Conservation (phyloP, 2,888 invertebrate species). For the Synergus laeviventris region DNA sequence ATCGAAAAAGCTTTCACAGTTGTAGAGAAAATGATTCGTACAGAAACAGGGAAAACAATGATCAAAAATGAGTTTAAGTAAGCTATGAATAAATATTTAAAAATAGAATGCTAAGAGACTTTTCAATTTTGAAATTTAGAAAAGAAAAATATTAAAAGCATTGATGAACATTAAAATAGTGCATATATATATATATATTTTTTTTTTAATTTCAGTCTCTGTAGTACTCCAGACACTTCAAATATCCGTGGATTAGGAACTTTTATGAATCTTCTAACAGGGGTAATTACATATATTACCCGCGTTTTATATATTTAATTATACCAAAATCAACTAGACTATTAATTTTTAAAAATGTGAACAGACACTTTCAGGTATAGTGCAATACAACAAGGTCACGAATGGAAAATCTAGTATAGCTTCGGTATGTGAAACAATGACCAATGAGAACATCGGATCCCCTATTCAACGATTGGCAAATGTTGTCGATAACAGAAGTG, state of each 20-base stretch:
- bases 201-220: constrained; percentile 65
- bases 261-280: constrained; percentile 72
- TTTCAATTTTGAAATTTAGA: background rate
- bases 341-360: background rate
- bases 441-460: constrained; percentile 50
- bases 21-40: constrained; percentile 69
- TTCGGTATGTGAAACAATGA: constrained; percentile 60
- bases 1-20: constrained; percentile 74
- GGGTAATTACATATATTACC: constrained; percentile 55
- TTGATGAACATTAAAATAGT: no score
- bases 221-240: constrained; percentile 61
- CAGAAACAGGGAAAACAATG: constrained; percentile 66
- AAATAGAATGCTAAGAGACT: background rate
- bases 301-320: no score
- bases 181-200: background rate
- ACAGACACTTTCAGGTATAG: constrained; percentile 62
- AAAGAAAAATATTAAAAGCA: background rate
- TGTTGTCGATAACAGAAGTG: background rate
- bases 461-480: constrained; percentile 62
- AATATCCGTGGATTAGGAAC: constrained; percentile 69
- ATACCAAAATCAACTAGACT: background rate
- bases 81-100: constrained; percentile 46
- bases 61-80: constrained; percentile 77
- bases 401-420: constrained; percentile 53
- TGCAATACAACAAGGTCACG: constrained; percentile 63